Evolutionary conservation across 2,113 vertebrate genomes (phyloP).

Genomic region (Ascaphus truei): DNA sequence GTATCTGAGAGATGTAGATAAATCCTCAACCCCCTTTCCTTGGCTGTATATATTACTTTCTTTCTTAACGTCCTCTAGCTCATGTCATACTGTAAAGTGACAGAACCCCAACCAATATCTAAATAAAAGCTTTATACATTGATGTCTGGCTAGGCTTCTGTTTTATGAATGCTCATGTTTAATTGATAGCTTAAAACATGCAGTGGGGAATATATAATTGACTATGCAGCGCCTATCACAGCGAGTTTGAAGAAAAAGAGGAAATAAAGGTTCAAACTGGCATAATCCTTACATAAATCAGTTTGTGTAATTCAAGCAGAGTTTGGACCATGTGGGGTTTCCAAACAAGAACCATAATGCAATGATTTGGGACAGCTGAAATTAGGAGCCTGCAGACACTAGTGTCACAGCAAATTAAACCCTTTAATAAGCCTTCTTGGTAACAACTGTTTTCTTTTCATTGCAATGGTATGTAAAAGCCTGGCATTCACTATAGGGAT

Average conservation of each 20-base stretch:
- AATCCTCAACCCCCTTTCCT: too few species aligned
- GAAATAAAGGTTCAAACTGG: neutral
- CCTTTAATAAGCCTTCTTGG: conserved; percentile 11
- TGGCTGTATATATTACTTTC: too few species aligned
- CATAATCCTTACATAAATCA: neutral
- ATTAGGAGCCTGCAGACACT: conserved; percentile 7
- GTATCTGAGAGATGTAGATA: too few species aligned
- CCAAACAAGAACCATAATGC: neutral
- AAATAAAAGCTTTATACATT: too few species aligned
- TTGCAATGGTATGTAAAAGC: neutral
- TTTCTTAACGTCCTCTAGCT: too few species aligned
- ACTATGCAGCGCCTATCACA: too few species aligned
- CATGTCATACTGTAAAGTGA: too few species aligned
- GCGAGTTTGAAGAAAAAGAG: neutral
- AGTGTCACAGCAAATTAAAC: conserved; percentile 34
- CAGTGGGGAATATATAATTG: neutral
- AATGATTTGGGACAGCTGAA: conserved; percentile 8
- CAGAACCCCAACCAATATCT: too few species aligned
- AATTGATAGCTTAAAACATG: too few species aligned
- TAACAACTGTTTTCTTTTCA: neutral
- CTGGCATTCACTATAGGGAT: conserved; percentile 18
- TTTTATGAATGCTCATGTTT: too few species aligned
- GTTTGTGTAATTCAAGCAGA: neutral
- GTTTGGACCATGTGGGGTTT: neutral
- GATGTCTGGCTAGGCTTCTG: too few species aligned